phyloP scores from a whole-genome alignment of 2,797 vertebrate genomes.

The Bothrops alternatus region DNA sequence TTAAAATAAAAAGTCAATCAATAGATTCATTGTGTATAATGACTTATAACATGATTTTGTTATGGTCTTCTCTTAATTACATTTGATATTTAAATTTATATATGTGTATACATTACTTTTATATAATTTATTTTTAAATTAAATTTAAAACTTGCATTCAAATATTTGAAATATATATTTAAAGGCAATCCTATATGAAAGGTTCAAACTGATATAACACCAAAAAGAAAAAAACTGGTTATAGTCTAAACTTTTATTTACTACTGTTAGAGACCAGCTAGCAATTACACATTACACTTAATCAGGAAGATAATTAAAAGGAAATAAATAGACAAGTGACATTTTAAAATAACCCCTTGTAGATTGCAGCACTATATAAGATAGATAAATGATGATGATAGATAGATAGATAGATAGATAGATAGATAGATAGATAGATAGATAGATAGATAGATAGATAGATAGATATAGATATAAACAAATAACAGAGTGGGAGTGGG shows the following conservation, averaged over 20 bases:
- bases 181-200: neutral
- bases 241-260: neutral
- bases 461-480: no score
- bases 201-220: neutral
- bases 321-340: neutral
- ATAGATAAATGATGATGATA: neutral
- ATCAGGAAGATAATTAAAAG: neutral
- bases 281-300: neutral
- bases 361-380: neutral
- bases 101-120: neutral
- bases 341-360: neutral
- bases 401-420: neutral
- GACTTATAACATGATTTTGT: neutral
- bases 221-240: neutral
- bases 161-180: neutral
- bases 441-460: no score
- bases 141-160: neutral
- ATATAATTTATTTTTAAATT: neutral
- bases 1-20: slow-evolving; percentile 9
- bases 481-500: no score
- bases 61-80: neutral
- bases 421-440: no score
- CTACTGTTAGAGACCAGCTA: neutral
- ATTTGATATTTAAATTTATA: neutral
- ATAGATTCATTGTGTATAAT: neutral